These are phyloP conservation scores for Amphipyra tragopoginis DNA, from an alignment of 2,888 invertebrate genomes.

Conservation along the genomic window DNA sequence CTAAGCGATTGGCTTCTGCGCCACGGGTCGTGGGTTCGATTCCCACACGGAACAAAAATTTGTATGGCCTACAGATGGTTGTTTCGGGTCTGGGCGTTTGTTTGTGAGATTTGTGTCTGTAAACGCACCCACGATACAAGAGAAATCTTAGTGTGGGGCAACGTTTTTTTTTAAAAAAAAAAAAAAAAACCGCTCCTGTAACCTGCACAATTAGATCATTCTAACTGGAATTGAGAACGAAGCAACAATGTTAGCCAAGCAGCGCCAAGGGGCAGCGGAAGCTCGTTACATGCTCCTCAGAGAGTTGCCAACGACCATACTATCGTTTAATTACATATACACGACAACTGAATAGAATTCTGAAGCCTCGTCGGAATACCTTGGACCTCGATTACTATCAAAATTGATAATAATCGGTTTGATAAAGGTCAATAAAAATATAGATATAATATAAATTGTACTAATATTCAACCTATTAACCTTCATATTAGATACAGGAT, in stretches of 20 bases:
- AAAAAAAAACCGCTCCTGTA: constrained; percentile 14
- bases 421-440: background rate
- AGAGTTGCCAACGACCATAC: constrained; percentile 70
- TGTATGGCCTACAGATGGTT: too few relatives aligned
- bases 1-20: too few relatives aligned
- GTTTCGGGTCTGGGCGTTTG: too few relatives aligned
- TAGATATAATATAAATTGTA: too few relatives aligned
- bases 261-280: constrained; percentile 56
- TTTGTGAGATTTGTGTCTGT: too few relatives aligned
- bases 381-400: constrained; percentile 9
- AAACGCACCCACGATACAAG: too few relatives aligned
- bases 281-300: constrained; percentile 71
- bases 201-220: constrained; percentile 33
- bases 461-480: too few relatives aligned
- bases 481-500: too few relatives aligned
- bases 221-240: constrained; percentile 71
- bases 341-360: constrained; percentile 68
- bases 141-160: too few relatives aligned
- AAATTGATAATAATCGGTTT: constrained; percentile 1
- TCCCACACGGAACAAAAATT: too few relatives aligned
- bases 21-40: too few relatives aligned
- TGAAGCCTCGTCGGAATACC: constrained; percentile 20
- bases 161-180: too few relatives aligned
- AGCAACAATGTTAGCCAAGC: constrained; percentile 62
- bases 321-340: constrained; percentile 72